phyloP scores from a whole-genome alignment of 2,888 invertebrate species.

The Cybosia mesomella region DNA sequence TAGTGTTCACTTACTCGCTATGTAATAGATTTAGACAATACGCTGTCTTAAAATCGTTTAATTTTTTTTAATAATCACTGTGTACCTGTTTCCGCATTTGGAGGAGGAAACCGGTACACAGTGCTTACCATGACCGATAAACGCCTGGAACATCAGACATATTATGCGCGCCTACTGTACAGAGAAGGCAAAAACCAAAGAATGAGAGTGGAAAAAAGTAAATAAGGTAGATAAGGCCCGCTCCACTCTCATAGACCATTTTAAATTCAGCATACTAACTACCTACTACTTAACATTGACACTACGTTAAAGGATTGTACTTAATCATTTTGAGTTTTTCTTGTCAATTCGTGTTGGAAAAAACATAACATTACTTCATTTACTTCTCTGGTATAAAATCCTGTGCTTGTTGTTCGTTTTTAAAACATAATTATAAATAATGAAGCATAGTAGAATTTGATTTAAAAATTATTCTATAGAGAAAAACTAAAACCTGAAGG shows the following conservation, averaged over 20 bases:
- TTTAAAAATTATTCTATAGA: not conserved
- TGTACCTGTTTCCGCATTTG: too few species aligned
- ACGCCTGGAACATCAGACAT: not conserved
- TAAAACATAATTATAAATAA: not conserved
- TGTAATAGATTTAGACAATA: too few species aligned
- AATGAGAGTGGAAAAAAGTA: not conserved
- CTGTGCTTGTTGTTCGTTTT: not conserved
- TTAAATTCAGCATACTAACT: not conserved
- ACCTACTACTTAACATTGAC: not conserved
- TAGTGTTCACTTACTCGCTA: not conserved
- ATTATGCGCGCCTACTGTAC: not conserved
- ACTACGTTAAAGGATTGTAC: not conserved
- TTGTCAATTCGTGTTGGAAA: not conserved
- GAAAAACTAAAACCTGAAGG: not conserved
- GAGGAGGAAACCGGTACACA: too few species aligned
- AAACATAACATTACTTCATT: not conserved
- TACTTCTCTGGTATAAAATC: not conserved
- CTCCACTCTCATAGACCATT: not conserved
- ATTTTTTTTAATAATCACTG: not conserved
- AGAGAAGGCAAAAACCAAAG: not conserved
- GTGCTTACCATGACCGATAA: too few species aligned
- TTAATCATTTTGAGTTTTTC: not conserved
- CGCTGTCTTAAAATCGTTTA: not conserved
- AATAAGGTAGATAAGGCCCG: not conserved
- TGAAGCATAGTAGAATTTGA: not conserved